A percentile compares a stretch with the other conserved stretches of the same genome.
These are phyloP conservation scores for Acanthosepion lycidas DNA, from an alignment of 2,888 invertebrate genomes.

Conservation along the genomic window DNA sequence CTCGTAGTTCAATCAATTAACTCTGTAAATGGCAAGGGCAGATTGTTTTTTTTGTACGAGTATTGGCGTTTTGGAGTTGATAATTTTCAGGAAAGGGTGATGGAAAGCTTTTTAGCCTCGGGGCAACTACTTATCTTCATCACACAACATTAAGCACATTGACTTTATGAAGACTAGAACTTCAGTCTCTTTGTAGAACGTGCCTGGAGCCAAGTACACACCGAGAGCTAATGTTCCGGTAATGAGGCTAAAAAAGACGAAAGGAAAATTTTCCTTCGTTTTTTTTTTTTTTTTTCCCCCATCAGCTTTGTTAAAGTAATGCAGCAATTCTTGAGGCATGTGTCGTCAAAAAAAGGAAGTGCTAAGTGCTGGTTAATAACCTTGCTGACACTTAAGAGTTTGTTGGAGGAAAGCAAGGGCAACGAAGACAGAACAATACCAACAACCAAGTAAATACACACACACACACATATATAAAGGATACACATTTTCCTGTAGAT, in stretches of 20 bases:
- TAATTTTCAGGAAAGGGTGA: neutral
- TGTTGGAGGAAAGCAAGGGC: neutral
- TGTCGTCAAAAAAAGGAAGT: neutral
- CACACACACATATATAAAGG: too few species aligned
- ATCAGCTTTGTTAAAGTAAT: neutral
- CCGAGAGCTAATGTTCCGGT: neutral
- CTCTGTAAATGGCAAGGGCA: neutral
- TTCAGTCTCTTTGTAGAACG: neutral
- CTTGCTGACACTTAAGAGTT: neutral
- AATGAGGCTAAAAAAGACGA: neutral
- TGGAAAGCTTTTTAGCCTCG: neutral
- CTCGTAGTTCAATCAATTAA: too few species aligned
- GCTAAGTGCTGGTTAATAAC: neutral
- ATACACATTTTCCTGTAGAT: too few species aligned
- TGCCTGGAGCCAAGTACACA: neutral
- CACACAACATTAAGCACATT: neutral
- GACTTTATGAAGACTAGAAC: neutral
- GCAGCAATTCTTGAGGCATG: conserved; percentile 6
- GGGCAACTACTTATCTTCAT: neutral
- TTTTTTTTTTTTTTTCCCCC: neutral
- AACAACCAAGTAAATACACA: neutral
- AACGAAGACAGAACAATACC: neutral
- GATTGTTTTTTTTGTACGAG: neutral
- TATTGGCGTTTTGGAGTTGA: neutral
- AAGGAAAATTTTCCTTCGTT: neutral